Evolutionary conservation across 2,797 vertebrate genomes (phyloP).

Genomic region (Delichon dasypus): DNA sequence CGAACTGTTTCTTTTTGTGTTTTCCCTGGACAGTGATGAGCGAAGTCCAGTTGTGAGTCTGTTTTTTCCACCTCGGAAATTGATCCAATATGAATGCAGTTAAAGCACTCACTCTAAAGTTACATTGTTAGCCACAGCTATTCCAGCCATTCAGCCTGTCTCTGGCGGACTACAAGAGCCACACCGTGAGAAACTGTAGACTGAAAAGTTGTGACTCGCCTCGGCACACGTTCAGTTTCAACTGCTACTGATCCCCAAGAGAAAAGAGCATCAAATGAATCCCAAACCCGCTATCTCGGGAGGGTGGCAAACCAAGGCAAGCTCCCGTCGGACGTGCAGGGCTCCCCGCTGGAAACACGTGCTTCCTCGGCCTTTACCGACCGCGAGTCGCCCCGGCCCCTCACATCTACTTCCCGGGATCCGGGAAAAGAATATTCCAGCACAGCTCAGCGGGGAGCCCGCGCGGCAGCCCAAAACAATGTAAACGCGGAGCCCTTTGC

Average conservation of each 20-base stretch:
- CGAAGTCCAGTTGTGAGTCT: neutral
- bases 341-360: neutral
- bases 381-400: neutral
- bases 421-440: neutral
- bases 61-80: neutral
- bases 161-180: neutral
- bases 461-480: neutral
- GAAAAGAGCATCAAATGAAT: fast-evolving
- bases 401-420: fast-evolving
- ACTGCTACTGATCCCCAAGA: neutral
- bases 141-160: neutral
- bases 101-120: fast-evolving
- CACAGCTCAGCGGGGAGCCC: neutral
- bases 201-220: neutral
- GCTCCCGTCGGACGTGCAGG: neutral
- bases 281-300: neutral
- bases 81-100: fast-evolving
- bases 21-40: neutral
- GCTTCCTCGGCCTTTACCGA: neutral
- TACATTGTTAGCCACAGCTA: too few relatives aligned
- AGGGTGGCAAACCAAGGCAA: neutral
- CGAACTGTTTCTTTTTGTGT: neutral
- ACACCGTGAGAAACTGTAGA: neutral
- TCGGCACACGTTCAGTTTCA: neutral
- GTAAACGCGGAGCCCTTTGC: neutral